Base-by-base conservation (phyloP, 2,888 invertebrate genomes). In the Opisthograptis luteolata region DNA sequence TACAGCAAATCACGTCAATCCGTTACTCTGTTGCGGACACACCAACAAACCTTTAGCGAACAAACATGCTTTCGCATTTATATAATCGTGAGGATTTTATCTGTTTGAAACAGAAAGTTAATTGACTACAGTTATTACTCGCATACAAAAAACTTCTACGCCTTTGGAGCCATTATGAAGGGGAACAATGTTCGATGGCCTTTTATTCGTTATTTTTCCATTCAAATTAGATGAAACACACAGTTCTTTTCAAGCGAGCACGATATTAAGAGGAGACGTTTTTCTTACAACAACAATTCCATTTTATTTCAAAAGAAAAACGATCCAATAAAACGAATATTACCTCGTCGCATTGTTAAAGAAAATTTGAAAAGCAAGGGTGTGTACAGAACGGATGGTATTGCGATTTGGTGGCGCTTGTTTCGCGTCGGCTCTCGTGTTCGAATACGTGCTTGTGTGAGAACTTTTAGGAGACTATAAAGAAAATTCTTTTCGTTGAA, bases 401-500 rank as follows among this genome's bases (percentile, higher is more conserved):
- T 84, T 80, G 81, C 80, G 77, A 79, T 83, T 81, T 72, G 73
- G 75, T 75, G 76, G 81, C 81, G 81, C 82, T 83, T 81, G 79
- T 76, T 73, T 66, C 72, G 63, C 73, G 69, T 73, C 66, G 76
- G 72, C 77, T 72, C 71, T 71, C 74, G 74, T 78, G 76, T 72
- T 75, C 71, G 71, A 71, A 70, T 73, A 81, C 80, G 81, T 81
- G 79, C 78, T 77, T 78, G 73, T 80, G 77, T 77, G 71, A 65
- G 79, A 82, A 82, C 77, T 82, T 84, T 82, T 76, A 78, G 77
- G 76, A 73, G 79, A 80, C 80, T 79, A 83, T 84, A 82, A 84
- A 87, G 82, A 82, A 84, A 84, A 81, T 81, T 85, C 81, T 77
- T 81, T 79, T 65, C 73, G 68, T 76, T 73, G 77, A 84, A 86